Percentiles rank a stretch among this genome's conserved stretches.
These are phyloP conservation scores for Pogona vitticeps DNA, from an alignment of 2,113 vertebrate species.

Conservation along the genomic window DNA sequence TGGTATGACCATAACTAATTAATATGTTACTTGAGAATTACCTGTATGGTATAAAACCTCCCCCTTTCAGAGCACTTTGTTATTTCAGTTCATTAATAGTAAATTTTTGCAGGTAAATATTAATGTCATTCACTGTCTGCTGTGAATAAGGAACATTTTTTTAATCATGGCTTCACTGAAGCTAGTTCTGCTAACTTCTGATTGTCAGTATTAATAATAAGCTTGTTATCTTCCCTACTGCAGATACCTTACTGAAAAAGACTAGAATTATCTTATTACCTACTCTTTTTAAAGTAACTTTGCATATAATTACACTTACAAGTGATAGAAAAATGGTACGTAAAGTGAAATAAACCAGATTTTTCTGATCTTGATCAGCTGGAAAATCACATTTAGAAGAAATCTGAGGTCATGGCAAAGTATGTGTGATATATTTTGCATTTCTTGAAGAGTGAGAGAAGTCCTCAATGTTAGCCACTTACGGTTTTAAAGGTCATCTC, in stretches of 20 bases:
- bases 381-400: too few relatives aligned
- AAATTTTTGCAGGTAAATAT: background rate
- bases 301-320: background rate
- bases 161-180: background rate
- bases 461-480: background rate
- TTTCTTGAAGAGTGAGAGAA: background rate
- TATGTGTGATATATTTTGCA: too few relatives aligned
- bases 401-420: too few relatives aligned
- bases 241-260: slow-evolving; percentile 37
- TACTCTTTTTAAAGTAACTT: slow-evolving; percentile 22
- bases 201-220: slow-evolving; percentile 50
- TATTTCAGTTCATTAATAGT: background rate
- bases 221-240: slow-evolving; percentile 36
- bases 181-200: slow-evolving; percentile 35
- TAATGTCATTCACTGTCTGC: background rate
- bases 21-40: background rate
- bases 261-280: slow-evolving; percentile 48
- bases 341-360: background rate
- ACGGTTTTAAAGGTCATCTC: too few relatives aligned
- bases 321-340: slow-evolving; percentile 9
- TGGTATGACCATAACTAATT: background rate
- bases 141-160: background rate
- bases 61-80: background rate
- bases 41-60: background rate
- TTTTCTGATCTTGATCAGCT: background rate